These are phyloP conservation scores for Corythaeola cristata DNA, from an alignment of 2,113 vertebrate species.

Conservation along the genomic window DNA sequence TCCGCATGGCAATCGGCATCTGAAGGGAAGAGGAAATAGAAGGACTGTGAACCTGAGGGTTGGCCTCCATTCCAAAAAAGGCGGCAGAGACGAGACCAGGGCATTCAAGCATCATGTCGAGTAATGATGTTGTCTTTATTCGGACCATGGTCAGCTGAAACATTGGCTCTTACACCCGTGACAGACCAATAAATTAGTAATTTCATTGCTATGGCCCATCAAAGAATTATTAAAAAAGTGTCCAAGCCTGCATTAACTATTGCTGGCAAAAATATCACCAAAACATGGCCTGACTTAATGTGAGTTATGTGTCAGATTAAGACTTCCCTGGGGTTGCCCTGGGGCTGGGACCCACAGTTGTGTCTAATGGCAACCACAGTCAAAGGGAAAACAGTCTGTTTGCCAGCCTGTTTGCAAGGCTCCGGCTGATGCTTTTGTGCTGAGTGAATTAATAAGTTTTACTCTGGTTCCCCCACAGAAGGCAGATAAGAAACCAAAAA, in stretches of 20 bases:
- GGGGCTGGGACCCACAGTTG: neutral
- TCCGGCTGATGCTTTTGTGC: neutral
- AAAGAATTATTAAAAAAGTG: neutral
- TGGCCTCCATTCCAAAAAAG: neutral
- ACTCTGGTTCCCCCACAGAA: neutral
- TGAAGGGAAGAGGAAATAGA: neutral
- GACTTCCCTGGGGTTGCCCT: neutral
- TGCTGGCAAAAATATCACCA: neutral
- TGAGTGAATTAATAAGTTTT: neutral
- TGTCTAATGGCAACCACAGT: neutral
- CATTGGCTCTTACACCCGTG: neutral
- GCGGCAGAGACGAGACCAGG: neutral
- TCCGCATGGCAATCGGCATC: accelerated
- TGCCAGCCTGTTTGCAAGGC: neutral
- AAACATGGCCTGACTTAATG: neutral
- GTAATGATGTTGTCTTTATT: neutral
- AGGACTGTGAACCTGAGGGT: neutral
- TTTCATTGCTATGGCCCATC: neutral
- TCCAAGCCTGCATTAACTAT: neutral
- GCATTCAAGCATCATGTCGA: accelerated
- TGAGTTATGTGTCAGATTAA: neutral
- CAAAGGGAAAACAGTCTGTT: neutral
- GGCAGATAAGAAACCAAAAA: neutral
- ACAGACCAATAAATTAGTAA: neutral
- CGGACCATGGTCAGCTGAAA: neutral